Conservation (phyloP, 2,797 vertebrate species). For the Yasuhikotakia modesta region DNA sequence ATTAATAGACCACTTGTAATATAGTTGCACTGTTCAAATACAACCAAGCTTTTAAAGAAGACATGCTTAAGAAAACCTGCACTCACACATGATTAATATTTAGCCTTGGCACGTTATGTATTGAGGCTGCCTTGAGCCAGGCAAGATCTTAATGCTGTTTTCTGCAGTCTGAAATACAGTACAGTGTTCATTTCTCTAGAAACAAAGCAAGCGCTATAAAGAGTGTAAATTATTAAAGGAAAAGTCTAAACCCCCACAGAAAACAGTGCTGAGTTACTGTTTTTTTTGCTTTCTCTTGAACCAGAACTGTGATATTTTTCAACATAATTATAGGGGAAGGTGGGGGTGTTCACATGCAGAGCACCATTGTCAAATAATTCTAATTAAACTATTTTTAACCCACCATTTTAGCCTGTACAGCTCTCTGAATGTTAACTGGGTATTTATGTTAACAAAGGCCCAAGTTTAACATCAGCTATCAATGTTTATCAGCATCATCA, state of each 20-base stretch:
- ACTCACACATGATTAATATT: background rate
- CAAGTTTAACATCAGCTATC: slow-evolving; percentile 72
- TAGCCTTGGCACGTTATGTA: slow-evolving; percentile 7
- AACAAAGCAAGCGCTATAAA: slow-evolving; percentile 40
- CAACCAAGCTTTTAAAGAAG: background rate
- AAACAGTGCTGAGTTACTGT: slow-evolving; percentile 36
- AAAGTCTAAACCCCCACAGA: slow-evolving; percentile 43
- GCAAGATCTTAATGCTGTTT: slow-evolving; percentile 21
- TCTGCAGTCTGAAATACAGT: slow-evolving; percentile 24
- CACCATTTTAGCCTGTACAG: slow-evolving; percentile 65
- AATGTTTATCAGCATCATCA: slow-evolving; percentile 73
- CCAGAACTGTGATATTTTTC: slow-evolving; percentile 52
- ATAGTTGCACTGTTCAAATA: background rate
- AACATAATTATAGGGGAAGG: slow-evolving; percentile 57
- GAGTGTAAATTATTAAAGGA: slow-evolving; percentile 52
- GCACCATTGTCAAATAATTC: slow-evolving; percentile 70
- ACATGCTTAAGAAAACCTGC: background rate
- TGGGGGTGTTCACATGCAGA: slow-evolving; percentile 67
- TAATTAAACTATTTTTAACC: slow-evolving; percentile 80
- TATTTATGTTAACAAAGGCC: slow-evolving; percentile 73
- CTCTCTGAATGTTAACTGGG: slow-evolving; percentile 70
- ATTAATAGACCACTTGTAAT: background rate
- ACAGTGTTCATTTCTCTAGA: slow-evolving; percentile 19
- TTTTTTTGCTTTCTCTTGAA: slow-evolving; percentile 54
- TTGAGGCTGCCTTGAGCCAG: slow-evolving; percentile 18